These are phyloP conservation scores for Apodemia mormo DNA, from an alignment of 2,888 invertebrate genomes.

Conservation along the genomic window DNA sequence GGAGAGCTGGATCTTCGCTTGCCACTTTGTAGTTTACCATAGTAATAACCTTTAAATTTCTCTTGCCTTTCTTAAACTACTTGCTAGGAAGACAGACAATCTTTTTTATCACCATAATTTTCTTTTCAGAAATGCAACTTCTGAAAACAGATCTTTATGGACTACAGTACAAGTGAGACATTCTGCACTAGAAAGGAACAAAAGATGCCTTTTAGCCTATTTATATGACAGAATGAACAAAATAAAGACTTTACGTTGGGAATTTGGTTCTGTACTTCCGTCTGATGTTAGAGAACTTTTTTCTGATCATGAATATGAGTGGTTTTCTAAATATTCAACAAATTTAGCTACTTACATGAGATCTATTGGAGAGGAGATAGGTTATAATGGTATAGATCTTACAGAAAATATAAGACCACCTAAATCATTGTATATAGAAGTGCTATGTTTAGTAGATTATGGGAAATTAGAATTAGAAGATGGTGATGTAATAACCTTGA, in stretches of 20 bases:
- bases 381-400: slow-evolving; percentile 89
- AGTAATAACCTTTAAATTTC: background rate
- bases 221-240: slow-evolving; percentile 90
- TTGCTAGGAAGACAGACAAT: background rate
- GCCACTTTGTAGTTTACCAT: too few species aligned
- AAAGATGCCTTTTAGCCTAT: slow-evolving; percentile 93
- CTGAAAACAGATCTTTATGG: slow-evolving; percentile 83
- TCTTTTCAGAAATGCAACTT: slow-evolving; percentile 72
- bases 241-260: slow-evolving; percentile 95
- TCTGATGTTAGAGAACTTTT: slow-evolving; percentile 90
- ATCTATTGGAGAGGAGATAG: slow-evolving; percentile 88
- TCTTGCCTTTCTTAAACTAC: background rate
- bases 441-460: slow-evolving; percentile 93
- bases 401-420: slow-evolving; percentile 94
- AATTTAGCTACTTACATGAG: slow-evolving; percentile 94
- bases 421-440: slow-evolving; percentile 95
- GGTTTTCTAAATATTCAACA: slow-evolving; percentile 94
- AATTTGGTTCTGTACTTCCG: slow-evolving; percentile 96
- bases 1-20: too few species aligned
- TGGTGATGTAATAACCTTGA: slow-evolving; percentile 93
- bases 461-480: slow-evolving; percentile 97
- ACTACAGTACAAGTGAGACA: slow-evolving; percentile 92
- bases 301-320: slow-evolving; percentile 90
- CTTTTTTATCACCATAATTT: background rate
- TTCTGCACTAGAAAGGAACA: slow-evolving; percentile 92